These are phyloP conservation scores for Fulica atra DNA, from an alignment of 2,113 vertebrate species.

Conservation along the genomic window DNA sequence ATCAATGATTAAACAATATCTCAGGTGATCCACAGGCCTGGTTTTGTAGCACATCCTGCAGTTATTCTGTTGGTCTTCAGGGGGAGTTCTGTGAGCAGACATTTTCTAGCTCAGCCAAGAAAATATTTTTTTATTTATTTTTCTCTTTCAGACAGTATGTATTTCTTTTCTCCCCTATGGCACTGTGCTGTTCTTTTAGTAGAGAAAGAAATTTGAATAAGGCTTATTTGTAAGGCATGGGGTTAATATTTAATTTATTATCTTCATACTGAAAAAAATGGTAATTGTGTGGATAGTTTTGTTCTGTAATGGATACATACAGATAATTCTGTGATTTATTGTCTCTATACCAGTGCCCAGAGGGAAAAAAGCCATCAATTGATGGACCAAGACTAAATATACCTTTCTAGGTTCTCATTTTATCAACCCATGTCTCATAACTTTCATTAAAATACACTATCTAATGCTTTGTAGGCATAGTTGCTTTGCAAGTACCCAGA, in stretches of 20 bases:
- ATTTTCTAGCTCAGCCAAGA: not conserved
- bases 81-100: constrained; percentile 33
- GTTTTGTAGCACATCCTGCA: not conserved
- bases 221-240: not conserved
- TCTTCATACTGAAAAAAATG: not conserved
- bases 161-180: not conserved
- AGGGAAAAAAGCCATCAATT: not conserved
- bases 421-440: not conserved
- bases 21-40: not conserved
- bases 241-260: not conserved
- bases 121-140: not conserved
- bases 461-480: not conserved
- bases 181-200: not conserved
- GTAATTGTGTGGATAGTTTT: not conserved
- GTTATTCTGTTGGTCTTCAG: constrained; percentile 6
- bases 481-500: not conserved
- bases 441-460: not conserved
- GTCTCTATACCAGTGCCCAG: not conserved
- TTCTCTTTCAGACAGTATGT: not conserved
- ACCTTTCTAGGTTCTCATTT: not conserved
- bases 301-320: not conserved
- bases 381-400: not conserved
- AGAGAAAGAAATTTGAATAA: not conserved
- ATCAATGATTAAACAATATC: not conserved
- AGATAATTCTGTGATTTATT: not conserved